Evolutionary conservation across 2,113 vertebrate genomes (phyloP).

Genomic region (Ciconia maguari): DNA sequence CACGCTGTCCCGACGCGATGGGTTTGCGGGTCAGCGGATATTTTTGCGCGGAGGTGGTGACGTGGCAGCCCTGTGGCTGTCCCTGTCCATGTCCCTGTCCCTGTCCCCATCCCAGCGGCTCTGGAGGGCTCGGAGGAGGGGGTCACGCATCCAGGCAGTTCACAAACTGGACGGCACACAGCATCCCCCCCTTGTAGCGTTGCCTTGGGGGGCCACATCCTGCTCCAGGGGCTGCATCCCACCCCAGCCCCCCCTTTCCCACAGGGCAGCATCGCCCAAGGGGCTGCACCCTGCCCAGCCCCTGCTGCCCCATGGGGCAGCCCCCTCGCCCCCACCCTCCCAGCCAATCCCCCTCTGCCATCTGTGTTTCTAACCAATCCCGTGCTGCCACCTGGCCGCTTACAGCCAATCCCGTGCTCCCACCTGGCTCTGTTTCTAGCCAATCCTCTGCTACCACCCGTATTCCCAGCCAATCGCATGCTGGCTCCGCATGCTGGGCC

Average conservation of each 20-base stretch:
- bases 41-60: background rate
- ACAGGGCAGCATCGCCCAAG: rapidly evolving
- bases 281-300: rapidly evolving
- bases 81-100: background rate
- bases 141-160: background rate
- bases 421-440: background rate
- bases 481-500: background rate
- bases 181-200: background rate
- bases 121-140: rapidly evolving
- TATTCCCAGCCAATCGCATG: background rate
- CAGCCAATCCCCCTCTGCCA: background rate
- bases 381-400: background rate
- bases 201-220: no score
- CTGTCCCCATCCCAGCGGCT: no score
- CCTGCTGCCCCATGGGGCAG: background rate
- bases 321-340: background rate
- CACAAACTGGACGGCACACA: background rate
- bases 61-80: no score
- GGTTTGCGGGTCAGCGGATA: background rate
- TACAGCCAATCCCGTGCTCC: background rate
- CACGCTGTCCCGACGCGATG: rapidly evolving
- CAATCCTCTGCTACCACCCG: background rate
- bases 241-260: background rate
- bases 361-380: background rate
- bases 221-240: background rate